phyloP scores from a whole-genome alignment of 1,140 invertebrate genomes.

The Drosophila santomea region DNA sequence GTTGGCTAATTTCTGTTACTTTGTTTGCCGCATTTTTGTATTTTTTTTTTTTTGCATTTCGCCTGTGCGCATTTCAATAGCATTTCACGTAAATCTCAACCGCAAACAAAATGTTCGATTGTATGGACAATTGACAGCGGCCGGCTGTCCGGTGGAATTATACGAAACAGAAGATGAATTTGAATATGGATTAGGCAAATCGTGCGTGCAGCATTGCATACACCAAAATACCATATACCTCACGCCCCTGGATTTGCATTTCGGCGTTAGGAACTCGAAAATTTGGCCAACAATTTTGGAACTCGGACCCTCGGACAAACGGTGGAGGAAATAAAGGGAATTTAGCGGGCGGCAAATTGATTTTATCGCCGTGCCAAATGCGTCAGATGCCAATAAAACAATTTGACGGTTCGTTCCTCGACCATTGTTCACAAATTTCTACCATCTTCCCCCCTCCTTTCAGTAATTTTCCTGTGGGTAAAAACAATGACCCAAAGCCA shows the following conservation, averaged over 20 bases:
- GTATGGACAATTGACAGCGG: slow-evolving; percentile 65
- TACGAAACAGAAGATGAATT: slow-evolving; percentile 39
- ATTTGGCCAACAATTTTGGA: background rate
- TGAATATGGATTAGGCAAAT: slow-evolving; percentile 81
- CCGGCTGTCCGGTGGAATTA: slow-evolving; percentile 24
- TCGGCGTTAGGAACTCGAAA: background rate
- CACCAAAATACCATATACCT: slow-evolving; percentile 29
- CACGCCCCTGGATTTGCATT: slow-evolving; percentile 39
- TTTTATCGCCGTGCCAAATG: slow-evolving; percentile 73
- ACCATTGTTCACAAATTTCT: slow-evolving; percentile 40
- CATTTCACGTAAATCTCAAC: slow-evolving; percentile 68
- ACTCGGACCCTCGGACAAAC: slow-evolving; percentile 10
- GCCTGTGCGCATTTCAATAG: slow-evolving; percentile 67
- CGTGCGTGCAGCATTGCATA: slow-evolving; percentile 58
- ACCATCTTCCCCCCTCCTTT: too few relatives aligned
- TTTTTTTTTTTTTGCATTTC: slow-evolving; percentile 6
- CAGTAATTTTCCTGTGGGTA: background rate
- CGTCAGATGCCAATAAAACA: slow-evolving; percentile 78
- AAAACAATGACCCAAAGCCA: slow-evolving; percentile 9
- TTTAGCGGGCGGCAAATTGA: slow-evolving; percentile 65
- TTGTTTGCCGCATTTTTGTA: slow-evolving; percentile 16
- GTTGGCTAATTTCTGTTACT: slow-evolving; percentile 23
- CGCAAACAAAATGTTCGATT: slow-evolving; percentile 66
- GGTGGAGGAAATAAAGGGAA: slow-evolving; percentile 11
- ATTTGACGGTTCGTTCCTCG: slow-evolving; percentile 62